Conservation (phyloP, 2,113 vertebrate species). For the Mormyrus iriodes region DNA sequence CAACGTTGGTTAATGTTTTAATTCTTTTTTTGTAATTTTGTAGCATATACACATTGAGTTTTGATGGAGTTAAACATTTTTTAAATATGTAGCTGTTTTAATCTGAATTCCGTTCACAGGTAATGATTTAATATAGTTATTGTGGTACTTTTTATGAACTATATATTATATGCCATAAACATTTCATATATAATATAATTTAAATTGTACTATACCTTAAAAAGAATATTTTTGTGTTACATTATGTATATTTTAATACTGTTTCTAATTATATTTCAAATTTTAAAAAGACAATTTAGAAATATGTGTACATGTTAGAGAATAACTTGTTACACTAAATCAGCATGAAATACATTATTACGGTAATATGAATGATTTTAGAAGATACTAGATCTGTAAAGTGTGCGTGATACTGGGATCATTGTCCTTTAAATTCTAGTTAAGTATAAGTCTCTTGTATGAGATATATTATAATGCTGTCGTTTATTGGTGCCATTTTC, state of each 20-base stretch:
- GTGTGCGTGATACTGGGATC: neutral
- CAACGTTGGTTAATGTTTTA: neutral
- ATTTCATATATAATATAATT: too few relatives aligned
- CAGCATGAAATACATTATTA: neutral
- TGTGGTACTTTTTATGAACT: neutral
- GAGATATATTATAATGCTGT: slow-evolving; percentile 64
- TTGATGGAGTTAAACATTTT: neutral
- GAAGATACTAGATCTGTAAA: slow-evolving; percentile 2
- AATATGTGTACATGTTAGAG: neutral
- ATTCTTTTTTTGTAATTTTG: neutral
- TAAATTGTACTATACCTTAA: too few relatives aligned
- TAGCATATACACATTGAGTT: neutral
- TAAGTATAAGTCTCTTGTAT: slow-evolving; percentile 45
- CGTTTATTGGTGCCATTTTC: slow-evolving; percentile 68
- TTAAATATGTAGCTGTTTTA: neutral
- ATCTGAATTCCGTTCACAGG: neutral
- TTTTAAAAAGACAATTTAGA: neutral
- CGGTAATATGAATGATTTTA: neutral
- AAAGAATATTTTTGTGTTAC: too few relatives aligned
- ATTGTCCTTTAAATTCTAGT: slow-evolving; percentile 32
- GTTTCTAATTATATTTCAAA: neutral
- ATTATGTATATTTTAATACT: neutral
- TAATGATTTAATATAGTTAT: neutral
- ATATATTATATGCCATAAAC: neutral
- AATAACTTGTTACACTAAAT: neutral